Conservation (phyloP, 2,113 vertebrate species). For the Piaya cayana region DNA sequence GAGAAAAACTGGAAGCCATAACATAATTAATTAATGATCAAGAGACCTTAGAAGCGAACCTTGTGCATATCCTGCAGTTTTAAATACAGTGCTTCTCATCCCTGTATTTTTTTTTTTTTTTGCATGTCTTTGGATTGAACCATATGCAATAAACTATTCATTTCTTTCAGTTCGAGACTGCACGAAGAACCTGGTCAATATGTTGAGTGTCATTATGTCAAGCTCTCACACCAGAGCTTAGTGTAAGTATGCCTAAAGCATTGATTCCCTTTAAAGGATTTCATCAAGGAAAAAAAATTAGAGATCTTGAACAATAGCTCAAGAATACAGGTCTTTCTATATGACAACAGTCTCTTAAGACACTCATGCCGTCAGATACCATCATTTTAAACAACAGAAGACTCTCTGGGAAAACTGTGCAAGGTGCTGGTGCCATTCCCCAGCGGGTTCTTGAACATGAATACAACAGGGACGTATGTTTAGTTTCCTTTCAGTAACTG, state of each 20-base stretch:
- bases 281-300: not conserved
- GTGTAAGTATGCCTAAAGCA: not conserved
- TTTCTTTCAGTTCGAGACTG: not conserved
- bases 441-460: not conserved
- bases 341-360: not conserved
- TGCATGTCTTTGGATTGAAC: not conserved
- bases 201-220: not conserved
- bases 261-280: slow-evolving; percentile 12
- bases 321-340: not conserved
- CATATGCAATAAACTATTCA: not conserved
- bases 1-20: slow-evolving; percentile 55
- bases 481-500: not conserved
- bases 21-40: slow-evolving; percentile 65
- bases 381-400: not conserved
- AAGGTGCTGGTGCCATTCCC: not conserved
- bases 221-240: not conserved
- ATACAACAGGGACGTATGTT: not conserved
- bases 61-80: slow-evolving; percentile 15
- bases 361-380: not conserved
- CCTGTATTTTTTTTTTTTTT: not conserved
- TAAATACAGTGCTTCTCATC: not conserved
- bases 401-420: not conserved
- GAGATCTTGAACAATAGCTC: not conserved
- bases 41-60: slow-evolving; percentile 30
- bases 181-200: not conserved